Evolutionary conservation across 2,113 vertebrate species (phyloP), one percentile per base, ranked within the genome.

Genomic region (Piaya cayana): DNA sequence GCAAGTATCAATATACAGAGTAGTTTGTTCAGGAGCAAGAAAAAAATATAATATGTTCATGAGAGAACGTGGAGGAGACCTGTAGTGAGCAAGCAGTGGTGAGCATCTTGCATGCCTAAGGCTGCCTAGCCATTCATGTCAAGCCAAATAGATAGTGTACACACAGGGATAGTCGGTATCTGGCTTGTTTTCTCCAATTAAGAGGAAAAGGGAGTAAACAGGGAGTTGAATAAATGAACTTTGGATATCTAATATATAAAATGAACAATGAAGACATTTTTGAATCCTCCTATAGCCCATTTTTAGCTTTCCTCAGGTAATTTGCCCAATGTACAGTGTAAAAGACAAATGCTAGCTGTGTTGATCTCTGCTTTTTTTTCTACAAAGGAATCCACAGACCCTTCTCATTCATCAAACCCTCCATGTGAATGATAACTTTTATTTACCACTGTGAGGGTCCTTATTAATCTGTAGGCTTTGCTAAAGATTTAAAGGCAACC

Each of bases 71-170:
- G 0, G 19, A 34, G 37, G 34, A 70, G 9, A 72, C 32, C 15
- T 91, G 55, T n/a, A 82, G 56, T 3, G 1, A 82, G 34, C 22
- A 76, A 82, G 22, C 7, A 23, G 32, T 60, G 64, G 59, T 12
- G 71, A 94, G 8, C 43, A 83, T 94, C 68, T 86, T 88, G 76
- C 9, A 15, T 52, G 67, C 80, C 76, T 71, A 64, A 86, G 71
- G 86, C 71, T 86, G 68, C 49, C 53, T 68, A 64, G 76, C 17
- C 53, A 17, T 30, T 83, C 58, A 15, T 17, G 22, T 39, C 29
- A 86, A 88, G 13, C 11, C 20, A 76, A 59, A 39, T 1, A 68
- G 11, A 71, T 6, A 59, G 1, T 6, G 20, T 42, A 11, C 39
- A 12, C 25, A 43, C 11, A 50, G 34, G 26, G 34, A 59, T 72